Evolutionary conservation across 2,113 vertebrate species (phyloP).

Genomic region (Rhegmatorhina hoffmannsi): DNA sequence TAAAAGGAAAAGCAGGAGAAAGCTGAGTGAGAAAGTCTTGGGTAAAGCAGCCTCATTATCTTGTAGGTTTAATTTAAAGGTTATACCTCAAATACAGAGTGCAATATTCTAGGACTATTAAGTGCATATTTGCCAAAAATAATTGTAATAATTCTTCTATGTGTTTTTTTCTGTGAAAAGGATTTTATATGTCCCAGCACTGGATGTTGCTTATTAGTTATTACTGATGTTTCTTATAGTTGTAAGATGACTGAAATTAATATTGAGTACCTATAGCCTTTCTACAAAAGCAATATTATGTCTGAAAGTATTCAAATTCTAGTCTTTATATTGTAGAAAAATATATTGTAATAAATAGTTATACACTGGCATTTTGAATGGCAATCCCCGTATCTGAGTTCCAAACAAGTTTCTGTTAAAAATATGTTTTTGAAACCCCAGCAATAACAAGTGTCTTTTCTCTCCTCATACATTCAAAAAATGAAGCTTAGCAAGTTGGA

Average conservation of each 20-base stretch:
- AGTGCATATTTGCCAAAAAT: not conserved
- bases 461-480: not conserved
- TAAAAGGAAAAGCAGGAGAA: not conserved
- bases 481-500: not conserved
- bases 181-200: not conserved
- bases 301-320: not conserved
- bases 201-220: not conserved
- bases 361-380: not conserved
- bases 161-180: not conserved
- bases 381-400: not conserved
- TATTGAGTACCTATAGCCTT: not conserved
- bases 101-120: not conserved
- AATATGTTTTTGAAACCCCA: not conserved
- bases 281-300: not conserved
- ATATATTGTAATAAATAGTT: not conserved
- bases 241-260: not conserved
- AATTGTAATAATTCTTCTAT: not conserved
- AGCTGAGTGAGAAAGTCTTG: not conserved
- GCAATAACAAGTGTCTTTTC: not conserved
- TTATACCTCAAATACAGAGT: not conserved
- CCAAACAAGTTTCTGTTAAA: conserved; percentile 19
- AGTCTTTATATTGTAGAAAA: not conserved
- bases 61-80: not conserved
- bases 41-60: not conserved
- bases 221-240: not conserved